Evolutionary conservation across 2,113 vertebrate species (phyloP).

Genomic region (Alaudala cheleensis): DNA sequence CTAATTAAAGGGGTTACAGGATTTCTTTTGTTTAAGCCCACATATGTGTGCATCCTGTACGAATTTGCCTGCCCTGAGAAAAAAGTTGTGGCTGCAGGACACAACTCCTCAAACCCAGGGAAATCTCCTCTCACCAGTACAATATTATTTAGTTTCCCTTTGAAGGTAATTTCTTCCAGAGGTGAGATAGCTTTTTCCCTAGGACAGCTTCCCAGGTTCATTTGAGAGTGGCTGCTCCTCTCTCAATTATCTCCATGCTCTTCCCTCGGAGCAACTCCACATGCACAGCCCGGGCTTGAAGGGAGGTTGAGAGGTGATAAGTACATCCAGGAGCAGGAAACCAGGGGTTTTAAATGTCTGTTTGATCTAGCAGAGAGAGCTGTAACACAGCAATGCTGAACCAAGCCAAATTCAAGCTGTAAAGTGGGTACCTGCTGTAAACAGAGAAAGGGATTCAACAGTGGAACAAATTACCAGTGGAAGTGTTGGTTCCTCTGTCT

Average conservation of each 20-base stretch:
- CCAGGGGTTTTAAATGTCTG: not conserved
- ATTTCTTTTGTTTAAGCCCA: not conserved
- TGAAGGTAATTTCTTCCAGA: not conserved
- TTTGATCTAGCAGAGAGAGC: not conserved
- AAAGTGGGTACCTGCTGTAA: not conserved
- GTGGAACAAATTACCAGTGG: not conserved
- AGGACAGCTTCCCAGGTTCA: not conserved
- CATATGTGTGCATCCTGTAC: not conserved
- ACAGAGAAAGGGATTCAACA: not conserved
- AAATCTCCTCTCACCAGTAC: not conserved
- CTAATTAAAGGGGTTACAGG: not conserved
- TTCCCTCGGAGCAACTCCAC: not conserved
- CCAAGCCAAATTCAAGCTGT: not conserved
- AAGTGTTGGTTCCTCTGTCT: not conserved
- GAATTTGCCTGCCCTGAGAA: not conserved
- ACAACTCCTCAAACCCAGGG: accelerated
- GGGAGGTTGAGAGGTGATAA: not conserved
- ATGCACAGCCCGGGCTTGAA: not conserved
- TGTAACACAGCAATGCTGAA: not conserved
- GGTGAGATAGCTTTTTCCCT: not conserved
- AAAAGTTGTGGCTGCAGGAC: not conserved
- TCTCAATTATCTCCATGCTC: not conserved
- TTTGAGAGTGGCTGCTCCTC: not conserved
- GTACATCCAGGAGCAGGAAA: not conserved
- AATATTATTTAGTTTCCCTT: not conserved